Evolutionary conservation across 2,113 vertebrate species (phyloP), one percentile per base, ranked within the genome.

Genomic region (Pangasianodon gigas): DNA sequence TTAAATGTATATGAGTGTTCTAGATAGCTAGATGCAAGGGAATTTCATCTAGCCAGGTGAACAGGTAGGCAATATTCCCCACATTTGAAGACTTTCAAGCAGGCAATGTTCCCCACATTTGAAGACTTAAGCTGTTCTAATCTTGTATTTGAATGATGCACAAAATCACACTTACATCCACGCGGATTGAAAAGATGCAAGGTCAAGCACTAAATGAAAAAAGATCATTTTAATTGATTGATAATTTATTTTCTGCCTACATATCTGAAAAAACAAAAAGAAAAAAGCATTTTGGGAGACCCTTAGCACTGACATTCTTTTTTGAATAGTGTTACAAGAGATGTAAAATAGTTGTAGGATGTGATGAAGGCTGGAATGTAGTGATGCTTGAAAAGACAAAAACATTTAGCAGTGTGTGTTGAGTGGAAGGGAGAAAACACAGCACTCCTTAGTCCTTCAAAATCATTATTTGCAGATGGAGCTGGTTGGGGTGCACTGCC

Each of bases 401-500:
- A 54, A 54, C 79, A 54, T 32, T 29, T 4, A 62, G 24, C 21
- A 62, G 56, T 21, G 3, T 41, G 19, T 44, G 4, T 29, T 85
- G 26, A 67, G 16, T 67, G 37, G 48, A 14, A 26, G 46, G 62
- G 32, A 83, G 60, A 84, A 44, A 58, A 37, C 86, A 89, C 91
- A 87, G 67, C 54, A 67, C 77, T 52, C 41, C 24, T 65, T 52
- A 32, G 46, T 87, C 19, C 26, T 85, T 85, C 65, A 67, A n/a
- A 65, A 84, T 80, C 10, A n/a, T 82, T 74, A 77, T 52, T 89
- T 87, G 77, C 87, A 88, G 77, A 67, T 84, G 37, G 77, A 69
- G 80, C n/a, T 69, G 75, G 56, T 52, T n/a, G 86, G 41, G 56
- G 2, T 52, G 82, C n/a, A 58, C 14, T 26, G 52, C 60, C 26